Percentiles rank a stretch among this genome's conserved stretches.
Evolutionary conservation across 2,888 invertebrate species (phyloP).

Genomic region (Temnothorax unifasciatus): DNA sequence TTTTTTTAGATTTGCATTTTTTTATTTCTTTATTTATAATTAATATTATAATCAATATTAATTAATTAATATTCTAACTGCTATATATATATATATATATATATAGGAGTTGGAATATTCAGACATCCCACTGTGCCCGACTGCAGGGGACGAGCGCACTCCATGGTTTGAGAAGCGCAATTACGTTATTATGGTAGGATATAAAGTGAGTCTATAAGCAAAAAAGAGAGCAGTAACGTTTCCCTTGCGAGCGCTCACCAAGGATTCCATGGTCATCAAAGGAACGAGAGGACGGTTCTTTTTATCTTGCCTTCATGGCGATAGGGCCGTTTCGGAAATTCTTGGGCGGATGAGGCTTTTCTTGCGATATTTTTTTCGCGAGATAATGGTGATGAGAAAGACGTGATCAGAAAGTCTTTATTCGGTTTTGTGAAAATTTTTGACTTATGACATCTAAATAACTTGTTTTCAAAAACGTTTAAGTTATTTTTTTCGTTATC

Average conservation of each 20-base stretch:
- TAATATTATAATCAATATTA: no score
- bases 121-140: no score
- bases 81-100: no score
- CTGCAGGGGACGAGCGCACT: background rate
- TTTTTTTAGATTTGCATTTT: background rate
- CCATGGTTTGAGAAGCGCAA: slow-evolving; percentile 4
- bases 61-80: no score
- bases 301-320: slow-evolving; percentile 8
- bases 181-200: slow-evolving; percentile 17
- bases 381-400: slow-evolving; percentile 6
- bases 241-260: background rate
- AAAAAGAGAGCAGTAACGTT: slow-evolving; percentile 22
- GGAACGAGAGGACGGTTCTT: background rate
- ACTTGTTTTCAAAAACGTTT: background rate
- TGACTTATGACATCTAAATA: background rate
- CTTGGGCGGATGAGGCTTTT: background rate
- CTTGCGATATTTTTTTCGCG: background rate
- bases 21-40: background rate
- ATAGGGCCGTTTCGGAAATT: slow-evolving; percentile 18
- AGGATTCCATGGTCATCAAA: slow-evolving; percentile 16
- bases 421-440: slow-evolving; percentile 1
- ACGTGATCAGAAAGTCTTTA: background rate
- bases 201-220: slow-evolving; percentile 26
- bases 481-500: background rate
- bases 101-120: background rate